Evolutionary conservation across 1,140 invertebrate species (phyloP), one percentile per base, ranked within the genome.

Genomic region (Drosophila jambulina): DNA sequence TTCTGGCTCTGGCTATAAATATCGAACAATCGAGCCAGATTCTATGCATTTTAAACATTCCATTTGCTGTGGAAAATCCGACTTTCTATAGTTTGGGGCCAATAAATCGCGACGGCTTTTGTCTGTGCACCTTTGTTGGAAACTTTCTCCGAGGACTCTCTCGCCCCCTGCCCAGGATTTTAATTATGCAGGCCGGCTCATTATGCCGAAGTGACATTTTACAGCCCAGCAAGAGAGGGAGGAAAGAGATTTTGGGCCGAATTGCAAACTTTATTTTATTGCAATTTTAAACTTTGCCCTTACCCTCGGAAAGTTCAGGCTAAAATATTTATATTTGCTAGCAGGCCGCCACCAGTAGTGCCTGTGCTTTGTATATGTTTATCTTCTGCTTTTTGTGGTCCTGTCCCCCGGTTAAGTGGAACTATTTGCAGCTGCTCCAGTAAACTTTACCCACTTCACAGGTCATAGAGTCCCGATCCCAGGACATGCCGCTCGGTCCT

Each of bases 241-340:
- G 10, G 23, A 45, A 3, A 46, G 6, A 23, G 43, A 23, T 48
- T 48, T 48, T 59, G 53, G 25, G 48, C 59, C 42, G 27, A 75
- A 76, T 54, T 71, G 83, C 81, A 34, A 88, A 88, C 85, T 88
- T 88, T 90, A 90, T 85, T 88, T 88, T 88, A 88, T 88, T 90
- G 85, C 84, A 84, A 84, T 88, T 81, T 75, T 80, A 84, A 88
- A 88, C 80, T 88, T 88, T 88, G 85, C 78, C 84, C 84, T 88
- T 88, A 75, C 65, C 53, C 38, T 12, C 9, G n/a, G 34, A 86
- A 87, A 88, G 80, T 88, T 87, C 84, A 78, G 42, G 48, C 68
- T 61, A 29, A 80, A 88, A 64, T 76, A 84, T 84, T 75, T 84
- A 81, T 80, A 78, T 77, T 53, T 79, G 69, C 62, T 61, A 57